Percentiles rank a stretch among this genome's conserved stretches.
phyloP scores from a whole-genome alignment of 2,113 vertebrate genomes.

The Otolemur garnettii region DNA sequence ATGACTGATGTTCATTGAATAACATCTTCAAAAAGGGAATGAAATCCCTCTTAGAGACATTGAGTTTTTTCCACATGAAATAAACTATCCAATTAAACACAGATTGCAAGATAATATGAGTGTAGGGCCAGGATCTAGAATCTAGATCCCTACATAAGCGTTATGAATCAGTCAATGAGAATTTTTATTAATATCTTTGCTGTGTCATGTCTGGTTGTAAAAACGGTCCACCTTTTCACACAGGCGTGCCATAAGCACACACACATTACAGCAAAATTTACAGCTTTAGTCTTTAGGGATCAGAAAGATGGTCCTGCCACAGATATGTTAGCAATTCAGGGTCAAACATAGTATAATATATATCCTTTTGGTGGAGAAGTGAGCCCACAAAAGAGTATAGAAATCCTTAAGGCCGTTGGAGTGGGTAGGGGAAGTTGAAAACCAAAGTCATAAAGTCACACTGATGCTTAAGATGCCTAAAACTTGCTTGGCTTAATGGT shows the following conservation, averaged over 20 bases:
- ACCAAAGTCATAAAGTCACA: accelerated
- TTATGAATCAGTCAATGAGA: not conserved
- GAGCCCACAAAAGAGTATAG: not conserved
- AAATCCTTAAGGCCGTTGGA: not conserved
- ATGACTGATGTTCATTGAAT: not conserved
- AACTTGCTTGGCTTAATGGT: not conserved
- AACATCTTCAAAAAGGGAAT: not conserved
- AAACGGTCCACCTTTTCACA: not conserved
- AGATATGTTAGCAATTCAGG: not conserved
- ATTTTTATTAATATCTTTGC: not conserved
- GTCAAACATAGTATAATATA: not conserved
- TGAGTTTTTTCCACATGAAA: not conserved
- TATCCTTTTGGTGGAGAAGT: not conserved
- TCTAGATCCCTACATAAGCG: not conserved
- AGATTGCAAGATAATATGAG: not conserved
- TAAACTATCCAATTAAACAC: not conserved
- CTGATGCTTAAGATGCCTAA: not conserved
- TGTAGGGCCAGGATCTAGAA: not conserved
- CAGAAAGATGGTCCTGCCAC: not conserved
- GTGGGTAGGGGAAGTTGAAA: not conserved
- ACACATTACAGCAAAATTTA: not conserved
- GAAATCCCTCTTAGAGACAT: not conserved
- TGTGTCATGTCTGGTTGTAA: not conserved
- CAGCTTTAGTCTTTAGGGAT: not conserved
- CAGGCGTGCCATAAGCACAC: not conserved